A percentile compares a stretch with the other conserved stretches of the same genome.
Conservation (phyloP, 2,797 vertebrate species). For the Argyrosomus regius region DNA sequence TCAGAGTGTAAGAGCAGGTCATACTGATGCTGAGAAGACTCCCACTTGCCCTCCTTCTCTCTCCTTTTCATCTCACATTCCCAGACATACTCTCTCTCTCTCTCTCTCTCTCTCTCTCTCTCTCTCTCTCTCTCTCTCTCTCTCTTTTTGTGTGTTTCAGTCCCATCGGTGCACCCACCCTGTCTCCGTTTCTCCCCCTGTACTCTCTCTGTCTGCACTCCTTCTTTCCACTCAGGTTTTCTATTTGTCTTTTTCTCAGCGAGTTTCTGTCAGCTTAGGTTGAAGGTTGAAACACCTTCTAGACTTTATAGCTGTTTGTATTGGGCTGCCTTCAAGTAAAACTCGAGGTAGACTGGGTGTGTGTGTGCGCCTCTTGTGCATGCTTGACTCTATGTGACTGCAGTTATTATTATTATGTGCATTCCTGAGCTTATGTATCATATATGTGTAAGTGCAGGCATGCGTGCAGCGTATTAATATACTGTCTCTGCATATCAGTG, state of each 20-base stretch:
- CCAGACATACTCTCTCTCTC: constrained; percentile 44
- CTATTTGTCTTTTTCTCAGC: constrained; percentile 60
- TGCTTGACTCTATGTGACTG: constrained; percentile 30
- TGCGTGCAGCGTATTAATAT: background rate
- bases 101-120: background rate
- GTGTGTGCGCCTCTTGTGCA: constrained; percentile 11
- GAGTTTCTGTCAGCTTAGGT: constrained; percentile 62
- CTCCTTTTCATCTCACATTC: constrained; percentile 62
- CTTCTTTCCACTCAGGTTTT: constrained; percentile 55
- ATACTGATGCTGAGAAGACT: constrained; percentile 56
- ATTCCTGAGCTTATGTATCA: constrained; percentile 14
- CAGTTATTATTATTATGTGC: constrained; percentile 11
- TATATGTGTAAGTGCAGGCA: background rate
- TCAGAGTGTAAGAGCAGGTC: constrained; percentile 68
- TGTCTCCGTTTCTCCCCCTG: constrained; percentile 38
- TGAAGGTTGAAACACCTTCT: constrained; percentile 75
- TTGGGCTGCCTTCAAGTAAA: constrained; percentile 63
- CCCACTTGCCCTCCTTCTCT: constrained; percentile 45
- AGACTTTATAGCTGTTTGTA: constrained; percentile 67
- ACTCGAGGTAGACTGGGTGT: constrained; percentile 23
- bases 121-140: constrained; percentile 19
- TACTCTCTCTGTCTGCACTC: constrained; percentile 39
- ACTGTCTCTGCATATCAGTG: background rate
- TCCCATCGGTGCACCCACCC: constrained; percentile 46
- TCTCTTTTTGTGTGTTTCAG: constrained; percentile 18